Base-by-base conservation (phyloP, 2,888 invertebrate genomes). In the Lottia gigantea region DNA sequence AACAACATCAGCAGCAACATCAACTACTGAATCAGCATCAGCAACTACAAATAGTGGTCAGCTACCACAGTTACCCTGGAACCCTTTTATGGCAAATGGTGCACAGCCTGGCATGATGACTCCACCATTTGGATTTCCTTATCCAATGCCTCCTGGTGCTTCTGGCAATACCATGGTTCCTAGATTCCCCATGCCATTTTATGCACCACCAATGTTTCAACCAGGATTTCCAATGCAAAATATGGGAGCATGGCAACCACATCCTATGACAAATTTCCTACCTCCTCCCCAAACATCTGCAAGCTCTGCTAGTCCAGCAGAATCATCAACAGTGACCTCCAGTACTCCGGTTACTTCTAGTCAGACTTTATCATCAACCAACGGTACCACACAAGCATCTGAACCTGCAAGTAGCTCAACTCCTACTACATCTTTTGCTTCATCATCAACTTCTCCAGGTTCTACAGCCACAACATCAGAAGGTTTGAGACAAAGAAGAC, bases 121-220 rank as follows among this genome's bases (percentile, higher is more conserved):
- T 40, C 55, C 55, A 55, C 55, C 55, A 19, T 55, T 23, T 55
- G 55, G 55, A 19, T 55, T 55, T 23, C 55, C 55, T 12, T 55
- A 23, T 23, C 55, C 55, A 11, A 8, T 55, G 55, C 62, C 61
- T 3, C 67, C 62, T 46, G 46, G 11, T 45, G n/a, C 40, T 2
- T 15, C 40, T 46, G 46, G 62, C 14, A 62, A 62, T 62, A 26
- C 61, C 4, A n/a, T 47, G 25, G 46, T 19, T 23, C 67, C 62
- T n/a, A 45, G 62, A 46, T 68, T 68, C 26, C 67, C 62, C 19
- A 62, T 68, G 46, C 67, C 62, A 45, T 62, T 46, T 16, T 47
- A 62, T 47, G 62, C 67, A 4, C 62, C 62, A 46, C 67, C 67
- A 23, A 46, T 19, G 47, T 62, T 62, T 45, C 31, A 66, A 25